Evolutionary conservation across 2,113 vertebrate species (phyloP).

Genomic region (Brienomyrus longianalis): DNA sequence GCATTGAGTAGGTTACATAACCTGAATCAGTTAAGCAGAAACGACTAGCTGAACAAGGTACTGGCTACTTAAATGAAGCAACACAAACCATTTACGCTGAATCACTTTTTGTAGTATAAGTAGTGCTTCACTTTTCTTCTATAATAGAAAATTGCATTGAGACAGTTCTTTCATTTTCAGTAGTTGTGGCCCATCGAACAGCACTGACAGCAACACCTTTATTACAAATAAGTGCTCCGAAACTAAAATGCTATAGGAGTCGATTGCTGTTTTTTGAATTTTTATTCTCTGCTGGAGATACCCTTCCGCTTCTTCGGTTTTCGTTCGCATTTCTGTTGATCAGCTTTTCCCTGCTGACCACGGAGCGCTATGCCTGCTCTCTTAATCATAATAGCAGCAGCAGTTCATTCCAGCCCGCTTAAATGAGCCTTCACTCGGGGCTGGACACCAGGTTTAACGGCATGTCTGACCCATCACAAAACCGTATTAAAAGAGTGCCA

Average conservation of each 20-base stretch:
- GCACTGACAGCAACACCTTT: not conserved
- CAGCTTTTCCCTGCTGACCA: not conserved
- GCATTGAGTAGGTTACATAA: not conserved
- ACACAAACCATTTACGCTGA: not conserved
- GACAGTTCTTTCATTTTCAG: not conserved
- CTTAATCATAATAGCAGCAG: not conserved
- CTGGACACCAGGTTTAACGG: constrained; percentile 46
- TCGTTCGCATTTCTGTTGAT: not conserved
- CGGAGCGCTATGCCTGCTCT: not conserved
- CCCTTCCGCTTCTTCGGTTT: not conserved
- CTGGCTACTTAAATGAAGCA: not conserved
- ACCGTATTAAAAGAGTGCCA: constrained; percentile 58
- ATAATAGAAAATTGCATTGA: not conserved
- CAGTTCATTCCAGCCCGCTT: not conserved
- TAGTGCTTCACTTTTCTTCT: not conserved
- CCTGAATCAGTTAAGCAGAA: not conserved
- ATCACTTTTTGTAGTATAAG: not conserved
- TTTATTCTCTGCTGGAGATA: not conserved
- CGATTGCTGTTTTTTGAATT: not conserved
- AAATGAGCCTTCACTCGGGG: constrained; percentile 30
- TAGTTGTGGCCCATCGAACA: not conserved
- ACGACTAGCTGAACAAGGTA: not conserved
- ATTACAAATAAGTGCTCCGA: not conserved
- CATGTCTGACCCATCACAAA: constrained; percentile 50
- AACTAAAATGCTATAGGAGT: not conserved